Base-by-base conservation (phyloP, 1,140 invertebrate genomes). In the Artemia franciscana region DNA sequence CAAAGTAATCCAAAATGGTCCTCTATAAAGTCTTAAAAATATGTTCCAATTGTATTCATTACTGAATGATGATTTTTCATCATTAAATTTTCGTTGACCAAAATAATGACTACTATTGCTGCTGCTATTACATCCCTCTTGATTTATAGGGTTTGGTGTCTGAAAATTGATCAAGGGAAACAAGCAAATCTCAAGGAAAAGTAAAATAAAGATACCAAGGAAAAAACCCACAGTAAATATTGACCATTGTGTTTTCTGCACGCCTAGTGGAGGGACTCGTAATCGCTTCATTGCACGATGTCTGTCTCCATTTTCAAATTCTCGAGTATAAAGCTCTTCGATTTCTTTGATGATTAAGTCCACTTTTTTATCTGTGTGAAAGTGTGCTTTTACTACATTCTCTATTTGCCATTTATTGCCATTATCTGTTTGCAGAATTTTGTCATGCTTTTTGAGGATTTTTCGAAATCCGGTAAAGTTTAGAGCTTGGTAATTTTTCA, bases 381-480 rank as follows among this genome's bases (percentile, higher is more conserved):
- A 99, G 65, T 89, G 85, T 2, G 92, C 86, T 0, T 82, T 82
- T 73, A 98, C 94, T 4, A 99, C 93, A 69, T 92, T 83, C 67
- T 89, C 84, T 60, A 85, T 81, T 65, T 90, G 77, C 93, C 93
- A 99, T 77, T 86, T 83, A 60, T 81, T 83, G 2, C 88, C 87
- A 65, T 75, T 77, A 64, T 84, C 84, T 56, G 84, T 80, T 30
- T 77, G 76, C 67, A 85, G 73, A 66, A 97, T 87, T 80, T 99
- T 99, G 74, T 99, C 96, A 74, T 98, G 95, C 75, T 99, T 99
- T 73, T 99, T 99, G 15, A 98, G 78, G 71, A 99, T 99, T 76
- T 99, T 99, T 63, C 95, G 80, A 76, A 99, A 99, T 0, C 96
- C 96, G n/a, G 95, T 98, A 69, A 92, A 95, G 76, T 99, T 99